Conservation (phyloP, 2,797 vertebrate genomes). For the Lophotriccus pileatus region DNA sequence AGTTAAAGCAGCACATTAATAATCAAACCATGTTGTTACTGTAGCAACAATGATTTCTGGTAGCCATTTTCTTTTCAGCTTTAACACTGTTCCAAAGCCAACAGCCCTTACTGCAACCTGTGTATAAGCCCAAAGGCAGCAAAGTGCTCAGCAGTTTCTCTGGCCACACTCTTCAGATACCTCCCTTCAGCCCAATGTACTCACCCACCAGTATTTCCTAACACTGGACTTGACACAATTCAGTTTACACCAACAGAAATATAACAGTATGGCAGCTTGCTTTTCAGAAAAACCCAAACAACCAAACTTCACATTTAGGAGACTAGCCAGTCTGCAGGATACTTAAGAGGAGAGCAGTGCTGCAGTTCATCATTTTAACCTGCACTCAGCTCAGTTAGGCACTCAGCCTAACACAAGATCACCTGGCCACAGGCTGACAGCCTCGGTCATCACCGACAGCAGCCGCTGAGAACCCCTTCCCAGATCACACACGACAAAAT, state of each 20-base stretch:
- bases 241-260: background rate
- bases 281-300: background rate
- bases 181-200: background rate
- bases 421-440: background rate
- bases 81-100: slow-evolving; percentile 7
- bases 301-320: background rate
- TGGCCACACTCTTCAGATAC: background rate
- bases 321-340: background rate
- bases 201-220: background rate
- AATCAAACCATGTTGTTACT: slow-evolving; percentile 49
- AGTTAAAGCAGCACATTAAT: slow-evolving; percentile 18
- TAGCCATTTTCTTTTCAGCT: slow-evolving; percentile 66
- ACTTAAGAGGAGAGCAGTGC: background rate
- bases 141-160: background rate
- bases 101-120: slow-evolving; percentile 11
- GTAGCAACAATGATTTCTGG: slow-evolving; percentile 50
- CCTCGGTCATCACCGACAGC: background rate
- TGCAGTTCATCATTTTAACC: background rate
- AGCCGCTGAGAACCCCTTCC: too few species aligned
- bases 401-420: background rate
- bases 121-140: slow-evolving; percentile 7
- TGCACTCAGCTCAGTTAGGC: too few species aligned
- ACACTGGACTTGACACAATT: rapidly evolving
- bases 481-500: background rate
- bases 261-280: rapidly evolving